Conservation (phyloP, 2,113 vertebrate species). For the Oncorhynchus nerka region DNA sequence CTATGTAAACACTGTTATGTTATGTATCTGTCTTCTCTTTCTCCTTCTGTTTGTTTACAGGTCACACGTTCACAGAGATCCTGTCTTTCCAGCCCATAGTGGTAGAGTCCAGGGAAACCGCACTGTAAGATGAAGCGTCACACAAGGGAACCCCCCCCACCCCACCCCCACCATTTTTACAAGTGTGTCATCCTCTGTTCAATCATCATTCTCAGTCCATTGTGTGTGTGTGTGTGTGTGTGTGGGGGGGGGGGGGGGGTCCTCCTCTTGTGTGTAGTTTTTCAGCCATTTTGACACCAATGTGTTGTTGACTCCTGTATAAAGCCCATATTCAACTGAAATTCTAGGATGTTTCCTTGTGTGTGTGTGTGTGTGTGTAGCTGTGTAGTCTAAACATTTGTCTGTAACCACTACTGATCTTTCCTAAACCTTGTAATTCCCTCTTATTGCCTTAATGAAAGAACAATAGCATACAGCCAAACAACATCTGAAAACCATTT, state of each 20-base stretch:
- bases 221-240: neutral
- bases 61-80: slow-evolving; percentile 77
- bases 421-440: slow-evolving; percentile 23
- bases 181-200: neutral
- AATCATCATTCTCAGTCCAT: neutral
- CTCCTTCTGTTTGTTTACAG: slow-evolving; percentile 43
- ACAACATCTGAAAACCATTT: neutral
- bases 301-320: neutral
- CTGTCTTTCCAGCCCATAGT: slow-evolving; percentile 67
- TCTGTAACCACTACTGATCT: neutral
- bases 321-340: neutral
- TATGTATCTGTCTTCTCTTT: neutral
- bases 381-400: neutral
- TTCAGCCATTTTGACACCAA: neutral
- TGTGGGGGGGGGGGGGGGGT: too few relatives aligned
- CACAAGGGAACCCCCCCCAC: too few relatives aligned
- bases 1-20: neutral
- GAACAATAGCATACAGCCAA: slow-evolving; percentile 12
- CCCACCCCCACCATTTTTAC: neutral
- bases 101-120: slow-evolving; percentile 70
- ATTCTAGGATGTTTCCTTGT: neutral
- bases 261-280: neutral
- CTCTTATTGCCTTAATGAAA: slow-evolving; percentile 40
- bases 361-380: slow-evolving; percentile 1
- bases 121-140: slow-evolving; percentile 13